Conservation (phyloP, 2,797 vertebrate genomes). For the Thalassophryne amazonica region DNA sequence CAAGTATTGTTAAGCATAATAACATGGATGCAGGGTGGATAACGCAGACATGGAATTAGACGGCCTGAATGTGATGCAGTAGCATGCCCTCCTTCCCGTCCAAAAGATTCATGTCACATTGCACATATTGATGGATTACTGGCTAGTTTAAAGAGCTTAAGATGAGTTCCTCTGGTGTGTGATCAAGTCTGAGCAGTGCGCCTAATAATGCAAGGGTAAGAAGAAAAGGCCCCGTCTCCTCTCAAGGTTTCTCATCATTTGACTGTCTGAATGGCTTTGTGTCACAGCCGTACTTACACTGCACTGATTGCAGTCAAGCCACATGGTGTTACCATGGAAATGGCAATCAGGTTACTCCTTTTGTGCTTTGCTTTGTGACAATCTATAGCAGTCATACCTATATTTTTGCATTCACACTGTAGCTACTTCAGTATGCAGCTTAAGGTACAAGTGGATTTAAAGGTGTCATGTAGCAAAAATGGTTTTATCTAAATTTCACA, state of each 20-base stretch:
- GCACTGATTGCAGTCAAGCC: slow-evolving; percentile 70
- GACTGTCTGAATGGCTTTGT: slow-evolving; percentile 72
- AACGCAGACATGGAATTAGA: slow-evolving; percentile 72
- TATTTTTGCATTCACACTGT: slow-evolving; percentile 29
- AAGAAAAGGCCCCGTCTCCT: slow-evolving; percentile 69
- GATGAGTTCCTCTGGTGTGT: slow-evolving; percentile 72
- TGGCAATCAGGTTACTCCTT: slow-evolving; percentile 70
- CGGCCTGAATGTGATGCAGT: slow-evolving; percentile 68
- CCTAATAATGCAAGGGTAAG: slow-evolving; percentile 57
- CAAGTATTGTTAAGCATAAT: slow-evolving; percentile 62
- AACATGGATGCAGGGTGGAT: slow-evolving; percentile 67
- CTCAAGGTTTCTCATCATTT: slow-evolving; percentile 71
- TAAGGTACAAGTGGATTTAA: neutral
- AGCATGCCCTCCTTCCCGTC: slow-evolving; percentile 67
- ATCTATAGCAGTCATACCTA: slow-evolving; percentile 47
- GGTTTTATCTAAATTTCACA: too few species aligned
- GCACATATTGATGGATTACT: slow-evolving; percentile 76
- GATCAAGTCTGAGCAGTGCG: slow-evolving; percentile 68
- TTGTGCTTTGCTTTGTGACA: slow-evolving; percentile 52
- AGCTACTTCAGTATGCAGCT: too few species aligned
- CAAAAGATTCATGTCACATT: slow-evolving; percentile 74
- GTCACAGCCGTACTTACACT: slow-evolving; percentile 56
- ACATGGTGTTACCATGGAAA: slow-evolving; percentile 80
- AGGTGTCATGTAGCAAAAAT: too few species aligned
- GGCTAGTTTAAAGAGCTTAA: slow-evolving; percentile 73